These are phyloP conservation scores for Notoglanidium macrostoma DNA, from an alignment of 2,797 vertebrate genomes.

Conservation along the genomic window DNA sequence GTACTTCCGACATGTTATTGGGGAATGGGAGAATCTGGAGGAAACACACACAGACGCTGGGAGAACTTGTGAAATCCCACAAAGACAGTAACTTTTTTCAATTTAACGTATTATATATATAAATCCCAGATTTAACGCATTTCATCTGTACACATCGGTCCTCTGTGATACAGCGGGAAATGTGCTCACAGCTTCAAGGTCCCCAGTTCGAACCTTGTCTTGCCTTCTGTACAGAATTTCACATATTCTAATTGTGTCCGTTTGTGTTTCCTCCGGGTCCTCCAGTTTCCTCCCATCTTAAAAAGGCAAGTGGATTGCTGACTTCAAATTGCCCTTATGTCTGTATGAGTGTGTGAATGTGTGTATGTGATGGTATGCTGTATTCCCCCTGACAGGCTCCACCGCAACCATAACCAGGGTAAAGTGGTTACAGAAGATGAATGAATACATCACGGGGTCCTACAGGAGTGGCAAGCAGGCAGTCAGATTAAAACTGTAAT, in stretches of 20 bases:
- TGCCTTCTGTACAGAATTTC: background rate
- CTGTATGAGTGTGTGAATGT: background rate
- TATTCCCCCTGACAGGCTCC: background rate
- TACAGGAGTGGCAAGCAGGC: background rate
- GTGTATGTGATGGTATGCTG: background rate
- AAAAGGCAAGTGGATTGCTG: background rate
- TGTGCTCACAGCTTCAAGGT: background rate
- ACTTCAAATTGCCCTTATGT: background rate
- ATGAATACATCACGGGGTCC: background rate
- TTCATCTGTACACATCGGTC: background rate
- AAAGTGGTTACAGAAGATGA: constrained; percentile 9
- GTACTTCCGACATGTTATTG: background rate
- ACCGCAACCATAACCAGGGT: background rate
- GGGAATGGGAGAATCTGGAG: background rate
- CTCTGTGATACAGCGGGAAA: background rate
- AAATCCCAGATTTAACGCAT: background rate
- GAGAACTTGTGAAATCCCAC: background rate
- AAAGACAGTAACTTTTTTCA: background rate
- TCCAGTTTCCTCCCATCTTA: background rate
- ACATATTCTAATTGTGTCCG: background rate
- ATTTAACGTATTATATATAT: background rate
- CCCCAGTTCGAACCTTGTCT: background rate
- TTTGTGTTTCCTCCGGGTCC: background rate
- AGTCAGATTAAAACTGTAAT: background rate
- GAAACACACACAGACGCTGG: background rate